Evolutionary conservation across 2,113 vertebrate species (phyloP).

Genomic region (Ctenodactylus gundi): DNA sequence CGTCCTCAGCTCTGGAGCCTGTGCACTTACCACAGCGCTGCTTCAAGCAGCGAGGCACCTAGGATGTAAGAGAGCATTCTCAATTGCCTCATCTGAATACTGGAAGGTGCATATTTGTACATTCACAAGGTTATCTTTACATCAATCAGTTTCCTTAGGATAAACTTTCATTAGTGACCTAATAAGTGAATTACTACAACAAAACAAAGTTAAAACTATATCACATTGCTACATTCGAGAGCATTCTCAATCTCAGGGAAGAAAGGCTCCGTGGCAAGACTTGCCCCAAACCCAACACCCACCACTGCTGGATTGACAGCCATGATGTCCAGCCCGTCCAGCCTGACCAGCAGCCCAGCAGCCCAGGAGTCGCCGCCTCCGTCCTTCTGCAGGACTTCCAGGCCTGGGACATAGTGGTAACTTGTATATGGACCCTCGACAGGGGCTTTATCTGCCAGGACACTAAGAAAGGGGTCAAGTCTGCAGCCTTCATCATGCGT

Average conservation of each 20-base stretch:
- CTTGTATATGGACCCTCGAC: too few species aligned
- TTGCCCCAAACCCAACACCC: not conserved
- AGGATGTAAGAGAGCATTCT: not conserved
- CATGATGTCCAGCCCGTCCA: not conserved
- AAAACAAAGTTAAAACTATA: too few species aligned
- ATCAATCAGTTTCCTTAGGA: too few species aligned
- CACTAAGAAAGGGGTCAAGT: not conserved
- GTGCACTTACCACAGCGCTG: not conserved
- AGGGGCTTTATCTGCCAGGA: not conserved
- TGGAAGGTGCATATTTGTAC: too few species aligned
- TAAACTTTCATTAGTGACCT: too few species aligned
- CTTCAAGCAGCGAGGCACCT: not conserved
- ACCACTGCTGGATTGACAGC: not conserved
- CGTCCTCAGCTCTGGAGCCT: not conserved
- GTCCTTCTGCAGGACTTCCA: not conserved
- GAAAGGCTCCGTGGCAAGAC: fast-evolving
- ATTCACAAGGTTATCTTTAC: too few species aligned
- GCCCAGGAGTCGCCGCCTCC: not conserved
- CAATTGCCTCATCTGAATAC: too few species aligned
- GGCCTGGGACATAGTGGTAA: not conserved
- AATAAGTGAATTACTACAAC: too few species aligned
- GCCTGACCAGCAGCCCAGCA: not conserved
- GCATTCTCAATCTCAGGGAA: not conserved
- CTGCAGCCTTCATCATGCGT: too few species aligned
- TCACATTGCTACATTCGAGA: too few species aligned